Conservation (phyloP, 2,888 invertebrate species). For the Trissonchulus sp. region DNA sequence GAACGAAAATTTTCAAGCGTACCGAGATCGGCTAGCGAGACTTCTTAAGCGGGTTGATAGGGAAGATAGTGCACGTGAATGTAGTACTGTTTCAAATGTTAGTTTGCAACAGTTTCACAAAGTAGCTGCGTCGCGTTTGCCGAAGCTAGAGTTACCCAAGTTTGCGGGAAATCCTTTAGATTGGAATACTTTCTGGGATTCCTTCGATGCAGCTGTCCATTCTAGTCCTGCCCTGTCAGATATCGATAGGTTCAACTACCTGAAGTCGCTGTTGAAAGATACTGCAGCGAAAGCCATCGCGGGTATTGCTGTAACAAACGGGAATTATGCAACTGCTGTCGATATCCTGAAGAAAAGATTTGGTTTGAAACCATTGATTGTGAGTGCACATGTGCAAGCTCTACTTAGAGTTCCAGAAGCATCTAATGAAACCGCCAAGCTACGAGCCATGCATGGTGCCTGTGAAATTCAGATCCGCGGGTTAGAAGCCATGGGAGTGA, state of each 20-base stretch:
- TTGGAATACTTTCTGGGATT: conserved; percentile 19
- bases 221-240: not conserved
- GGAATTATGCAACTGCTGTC: conserved; percentile 2
- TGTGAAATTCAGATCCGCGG: conserved; percentile 14
- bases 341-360: conserved; percentile 14
- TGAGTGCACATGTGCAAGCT: conserved; percentile 11
- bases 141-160: conserved; percentile 13
- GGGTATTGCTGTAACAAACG: not conserved
- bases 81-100: too few species aligned
- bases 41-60: too few species aligned
- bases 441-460: not conserved
- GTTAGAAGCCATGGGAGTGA: conserved; percentile 1
- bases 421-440: not conserved
- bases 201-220: conserved; percentile 5
- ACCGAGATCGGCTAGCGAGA: too few species aligned
- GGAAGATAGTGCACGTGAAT: too few species aligned
- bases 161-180: conserved; percentile 7
- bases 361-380: not conserved
- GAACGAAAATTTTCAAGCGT: too few species aligned
- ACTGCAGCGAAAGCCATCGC: not conserved
- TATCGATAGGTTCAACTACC: conserved; percentile 18
- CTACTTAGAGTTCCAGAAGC: conserved; percentile 10
- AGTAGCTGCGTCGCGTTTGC: too few species aligned
- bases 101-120: too few species aligned
- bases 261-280: not conserved